A percentile compares a stretch with the other conserved stretches of the same genome.
These are phyloP conservation scores for Colinus virginianus DNA, from an alignment of 2,113 vertebrate genomes.

Conservation along the genomic window DNA sequence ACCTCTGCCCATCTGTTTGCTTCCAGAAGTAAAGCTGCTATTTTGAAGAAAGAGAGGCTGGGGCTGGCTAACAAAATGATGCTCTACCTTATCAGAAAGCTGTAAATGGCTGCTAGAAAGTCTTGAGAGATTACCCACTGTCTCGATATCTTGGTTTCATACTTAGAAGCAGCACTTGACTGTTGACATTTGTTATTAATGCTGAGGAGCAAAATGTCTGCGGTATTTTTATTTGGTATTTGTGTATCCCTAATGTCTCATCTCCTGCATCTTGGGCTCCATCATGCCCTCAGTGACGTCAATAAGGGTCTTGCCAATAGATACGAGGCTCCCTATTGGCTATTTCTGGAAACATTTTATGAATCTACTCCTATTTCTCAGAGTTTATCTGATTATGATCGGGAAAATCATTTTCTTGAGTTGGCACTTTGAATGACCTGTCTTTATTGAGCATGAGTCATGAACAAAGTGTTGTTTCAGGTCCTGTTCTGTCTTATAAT, in stretches of 20 bases:
- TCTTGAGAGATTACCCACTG: constrained; percentile 39
- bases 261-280: constrained; percentile 18
- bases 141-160: constrained; percentile 17
- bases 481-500: neutral
- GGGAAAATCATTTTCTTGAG: constrained; percentile 11
- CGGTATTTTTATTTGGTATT: constrained; percentile 65
- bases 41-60: neutral
- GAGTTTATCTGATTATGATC: constrained; percentile 35
- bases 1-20: neutral
- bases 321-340: constrained; percentile 23
- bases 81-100: constrained; percentile 18
- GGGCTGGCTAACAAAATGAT: neutral
- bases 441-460: neutral
- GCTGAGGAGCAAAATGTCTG: constrained; percentile 44
- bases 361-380: constrained; percentile 37
- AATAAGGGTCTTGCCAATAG: neutral
- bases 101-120: constrained; percentile 25
- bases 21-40: neutral
- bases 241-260: constrained; percentile 24
- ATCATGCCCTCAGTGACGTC: constrained; percentile 32
- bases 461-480: neutral
- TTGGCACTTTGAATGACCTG: neutral
- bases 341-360: constrained; percentile 13
- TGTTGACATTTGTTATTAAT: constrained; percentile 62
- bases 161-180: constrained; percentile 28